A percentile compares a stretch with the other conserved stretches of the same genome.
phyloP scores from a whole-genome alignment of 1,140 invertebrate genomes.

The Trichomalopsis sarcophagae region DNA sequence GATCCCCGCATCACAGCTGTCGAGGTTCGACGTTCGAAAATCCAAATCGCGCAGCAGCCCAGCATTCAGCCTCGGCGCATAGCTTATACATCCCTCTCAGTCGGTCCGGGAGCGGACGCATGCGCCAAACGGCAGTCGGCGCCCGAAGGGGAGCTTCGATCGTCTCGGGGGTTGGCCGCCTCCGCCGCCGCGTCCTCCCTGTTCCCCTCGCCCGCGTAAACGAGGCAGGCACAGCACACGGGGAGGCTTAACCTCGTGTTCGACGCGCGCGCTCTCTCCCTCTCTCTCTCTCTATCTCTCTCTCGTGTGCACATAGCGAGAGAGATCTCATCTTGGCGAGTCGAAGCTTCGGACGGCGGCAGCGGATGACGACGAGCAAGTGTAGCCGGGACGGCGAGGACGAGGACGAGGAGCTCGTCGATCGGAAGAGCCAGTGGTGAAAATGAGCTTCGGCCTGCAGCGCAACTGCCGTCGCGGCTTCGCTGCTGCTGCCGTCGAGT shows the following conservation, averaged over 20 bases:
- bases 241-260: slow-evolving; percentile 37
- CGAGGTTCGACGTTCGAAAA: too few relatives aligned
- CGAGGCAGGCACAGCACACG: slow-evolving; percentile 3
- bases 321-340: background rate
- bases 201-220: background rate
- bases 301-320: background rate
- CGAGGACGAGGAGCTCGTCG: background rate
- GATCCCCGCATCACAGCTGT: too few relatives aligned
- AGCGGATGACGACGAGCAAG: slow-evolving; percentile 16
- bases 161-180: slow-evolving; percentile 58
- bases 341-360: background rate
- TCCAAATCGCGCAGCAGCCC: too few relatives aligned
- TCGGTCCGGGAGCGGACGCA: slow-evolving; percentile 50
- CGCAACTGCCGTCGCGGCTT: background rate
- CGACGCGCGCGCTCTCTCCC: background rate
- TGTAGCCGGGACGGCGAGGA: background rate
- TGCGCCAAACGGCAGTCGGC: slow-evolving; percentile 47
- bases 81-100: too few relatives aligned
- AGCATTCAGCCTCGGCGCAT: too few relatives aligned
- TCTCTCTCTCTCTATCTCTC: background rate
- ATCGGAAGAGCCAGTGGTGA: background rate
- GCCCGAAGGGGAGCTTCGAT: slow-evolving; percentile 65
- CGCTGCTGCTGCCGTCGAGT: background rate
- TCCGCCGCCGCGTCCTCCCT: slow-evolving; percentile 12
- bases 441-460: slow-evolving; percentile 3